Evolutionary conservation across 1,140 invertebrate genomes (phyloP), one percentile per base, ranked within the genome.

Genomic region (Leptopilina boulardi): DNA sequence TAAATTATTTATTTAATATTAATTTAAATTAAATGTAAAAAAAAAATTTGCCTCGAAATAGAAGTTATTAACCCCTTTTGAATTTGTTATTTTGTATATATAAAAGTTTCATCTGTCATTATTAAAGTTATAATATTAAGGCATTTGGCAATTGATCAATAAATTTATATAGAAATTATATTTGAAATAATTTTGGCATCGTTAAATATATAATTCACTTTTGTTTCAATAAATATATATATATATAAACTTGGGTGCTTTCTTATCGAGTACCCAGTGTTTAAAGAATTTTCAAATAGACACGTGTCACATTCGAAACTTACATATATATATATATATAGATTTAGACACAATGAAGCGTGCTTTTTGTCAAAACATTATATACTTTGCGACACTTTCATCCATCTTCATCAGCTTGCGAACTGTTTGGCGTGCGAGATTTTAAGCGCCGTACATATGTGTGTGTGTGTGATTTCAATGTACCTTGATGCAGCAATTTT

Each of bases 331-430:
- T n/a, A n/a, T n/a, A n/a, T 51, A 38, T 38, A 38, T 38, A 38
- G 0, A 3, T 0, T 38, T 6, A 9, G 15, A 54, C 23, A 30
- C 3, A 13, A 15, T 66, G 59, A 15, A 26, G 13, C 23, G 23
- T 66, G 59, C 59, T 30, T 30, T 66, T 66, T 66, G 23, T 66
- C 11, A 66, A 66, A 30, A 13, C 26, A 66, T 15, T 30, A 66
- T 15, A 30, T 34, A 30, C 15, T 66, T 15, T 0, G 59, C 59
- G 11, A 66, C 11, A 34, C 26, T 30, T 59, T 30, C 21, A 66
- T 66, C 59, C 26, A 30, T 66, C 59, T 66, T 66, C 21, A 30
- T 66, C 59, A 30, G 59, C 30, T 66, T 66, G 23, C 21, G 23
- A 66, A 34, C 21, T 30, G 59, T 66, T 66, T 66, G 59, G 23